Evolutionary conservation across 2,888 invertebrate genomes (phyloP).

Genomic region (Unio delphinus): DNA sequence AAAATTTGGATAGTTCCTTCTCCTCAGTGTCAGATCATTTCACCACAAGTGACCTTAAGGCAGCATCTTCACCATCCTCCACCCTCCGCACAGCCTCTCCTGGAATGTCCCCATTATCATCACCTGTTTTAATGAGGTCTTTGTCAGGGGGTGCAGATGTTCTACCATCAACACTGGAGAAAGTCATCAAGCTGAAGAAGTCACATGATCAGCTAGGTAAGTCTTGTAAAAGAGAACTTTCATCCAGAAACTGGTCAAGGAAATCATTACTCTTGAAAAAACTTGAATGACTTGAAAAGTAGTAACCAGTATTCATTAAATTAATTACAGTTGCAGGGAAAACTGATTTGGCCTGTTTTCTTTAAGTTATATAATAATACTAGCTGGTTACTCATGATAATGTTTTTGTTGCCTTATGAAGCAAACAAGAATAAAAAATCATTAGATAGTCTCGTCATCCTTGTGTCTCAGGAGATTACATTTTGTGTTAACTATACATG

Average conservation of each 20-base stretch:
- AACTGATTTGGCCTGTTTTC: too few relatives aligned
- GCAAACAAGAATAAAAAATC: too few relatives aligned
- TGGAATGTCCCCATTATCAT: conserved; percentile 55
- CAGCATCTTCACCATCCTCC: conserved; percentile 45
- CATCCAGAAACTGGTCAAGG: not conserved
- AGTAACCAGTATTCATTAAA: too few relatives aligned
- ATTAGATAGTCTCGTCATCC: too few relatives aligned
- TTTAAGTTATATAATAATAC: too few relatives aligned
- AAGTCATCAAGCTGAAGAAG: conserved; percentile 75
- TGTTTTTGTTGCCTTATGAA: too few relatives aligned
- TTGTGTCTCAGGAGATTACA: too few relatives aligned
- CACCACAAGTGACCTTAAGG: conserved; percentile 66
- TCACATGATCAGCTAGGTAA: conserved; percentile 75
- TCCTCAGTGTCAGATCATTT: conserved; percentile 57
- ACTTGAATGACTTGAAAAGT: too few relatives aligned
- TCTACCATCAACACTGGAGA: conserved; percentile 75
- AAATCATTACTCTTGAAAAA: not conserved
- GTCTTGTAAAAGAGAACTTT: conserved; percentile 14
- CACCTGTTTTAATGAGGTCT: conserved; percentile 52
- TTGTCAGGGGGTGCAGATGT: conserved; percentile 60
- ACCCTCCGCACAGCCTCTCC: conserved; percentile 52
- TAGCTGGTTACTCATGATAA: too few relatives aligned
- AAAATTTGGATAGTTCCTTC: conserved; percentile 42
- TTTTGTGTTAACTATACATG: too few relatives aligned
- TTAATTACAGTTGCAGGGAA: too few relatives aligned